Evolutionary conservation across 2,888 invertebrate species (phyloP).

Genomic region (Villa cingulata): DNA sequence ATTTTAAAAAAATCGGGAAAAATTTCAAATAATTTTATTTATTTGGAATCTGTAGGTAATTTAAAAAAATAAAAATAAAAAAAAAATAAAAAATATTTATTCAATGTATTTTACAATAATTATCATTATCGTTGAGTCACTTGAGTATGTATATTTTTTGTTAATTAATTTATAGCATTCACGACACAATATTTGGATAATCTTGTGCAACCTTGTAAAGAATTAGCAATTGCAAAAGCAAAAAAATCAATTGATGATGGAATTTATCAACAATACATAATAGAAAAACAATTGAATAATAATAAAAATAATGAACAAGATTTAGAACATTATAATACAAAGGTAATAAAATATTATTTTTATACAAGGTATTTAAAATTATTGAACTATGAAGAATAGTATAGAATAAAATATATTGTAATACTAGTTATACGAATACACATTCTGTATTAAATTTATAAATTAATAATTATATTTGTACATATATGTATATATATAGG

Average conservation of each 20-base stretch:
- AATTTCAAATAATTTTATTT: conserved; percentile 37
- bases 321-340: conserved; percentile 30
- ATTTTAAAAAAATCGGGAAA: conserved; percentile 45
- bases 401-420: not conserved
- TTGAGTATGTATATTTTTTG: too few relatives aligned
- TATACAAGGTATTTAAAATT: too few relatives aligned
- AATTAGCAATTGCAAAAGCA: conserved; percentile 51
- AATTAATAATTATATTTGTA: not conserved
- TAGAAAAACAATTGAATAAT: conserved; percentile 47
- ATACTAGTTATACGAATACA: not conserved
- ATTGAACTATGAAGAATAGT: too few relatives aligned
- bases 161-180: conserved; percentile 37
- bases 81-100: too few relatives aligned
- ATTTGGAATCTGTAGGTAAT: conserved; percentile 47
- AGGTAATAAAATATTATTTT: conserved; percentile 11
- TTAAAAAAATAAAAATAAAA: not conserved
- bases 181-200: conserved; percentile 55
- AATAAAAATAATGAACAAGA: conserved; percentile 16
- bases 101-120: too few relatives aligned
- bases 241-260: conserved; percentile 56
- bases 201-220: conserved; percentile 52
- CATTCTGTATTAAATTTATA: not conserved
- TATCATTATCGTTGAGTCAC: too few relatives aligned
- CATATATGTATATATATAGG: too few relatives aligned
- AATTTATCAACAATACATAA: conserved; percentile 57